Evolutionary conservation across 1,140 invertebrate genomes (phyloP).

Genomic region (Cotesia typhae): DNA sequence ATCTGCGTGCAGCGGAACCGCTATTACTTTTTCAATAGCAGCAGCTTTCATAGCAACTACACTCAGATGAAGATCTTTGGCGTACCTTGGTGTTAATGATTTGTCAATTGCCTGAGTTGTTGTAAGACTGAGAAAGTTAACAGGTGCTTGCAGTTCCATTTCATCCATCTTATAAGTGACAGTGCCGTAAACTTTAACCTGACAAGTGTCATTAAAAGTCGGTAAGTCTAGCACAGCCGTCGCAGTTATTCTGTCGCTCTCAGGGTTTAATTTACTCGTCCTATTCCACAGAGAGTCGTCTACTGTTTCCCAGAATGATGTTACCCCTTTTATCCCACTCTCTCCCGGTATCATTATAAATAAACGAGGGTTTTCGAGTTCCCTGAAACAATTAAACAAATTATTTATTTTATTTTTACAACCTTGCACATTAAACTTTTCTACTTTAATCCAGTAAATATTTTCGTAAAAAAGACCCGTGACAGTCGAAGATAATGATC

Average conservation of each 20-base stretch:
- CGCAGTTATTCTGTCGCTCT: conserved; percentile 42
- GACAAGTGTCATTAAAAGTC: conserved; percentile 41
- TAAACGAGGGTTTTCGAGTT: conserved; percentile 46
- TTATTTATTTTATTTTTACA: neutral
- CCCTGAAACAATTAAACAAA: conserved; percentile 44
- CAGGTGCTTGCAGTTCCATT: conserved; percentile 48
- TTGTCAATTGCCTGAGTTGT: conserved; percentile 44
- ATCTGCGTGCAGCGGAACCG: conserved; percentile 37
- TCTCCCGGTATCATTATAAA: conserved; percentile 45
- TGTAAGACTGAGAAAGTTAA: conserved; percentile 44
- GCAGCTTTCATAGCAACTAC: conserved; percentile 53
- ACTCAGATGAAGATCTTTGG: conserved; percentile 10
- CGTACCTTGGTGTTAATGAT: conserved; percentile 41
- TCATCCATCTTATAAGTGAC: conserved; percentile 52
- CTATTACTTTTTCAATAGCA: conserved; percentile 46
- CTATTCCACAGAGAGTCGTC: conserved; percentile 43
- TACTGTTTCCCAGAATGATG: conserved; percentile 49
- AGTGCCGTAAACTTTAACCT: conserved; percentile 46
- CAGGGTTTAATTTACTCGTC: conserved; percentile 39
- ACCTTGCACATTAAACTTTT: too few species aligned
- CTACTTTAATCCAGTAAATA: too few species aligned
- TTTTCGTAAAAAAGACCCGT: too few species aligned
- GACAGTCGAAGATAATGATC: too few species aligned
- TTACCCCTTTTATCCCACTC: conserved; percentile 41
- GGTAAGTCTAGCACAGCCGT: conserved; percentile 54